Evolutionary conservation across 64 coral and sea anemone genomes (phyloP), one percentile per base, ranked within the genome.

Genomic region (Orbicella faveolata): DNA sequence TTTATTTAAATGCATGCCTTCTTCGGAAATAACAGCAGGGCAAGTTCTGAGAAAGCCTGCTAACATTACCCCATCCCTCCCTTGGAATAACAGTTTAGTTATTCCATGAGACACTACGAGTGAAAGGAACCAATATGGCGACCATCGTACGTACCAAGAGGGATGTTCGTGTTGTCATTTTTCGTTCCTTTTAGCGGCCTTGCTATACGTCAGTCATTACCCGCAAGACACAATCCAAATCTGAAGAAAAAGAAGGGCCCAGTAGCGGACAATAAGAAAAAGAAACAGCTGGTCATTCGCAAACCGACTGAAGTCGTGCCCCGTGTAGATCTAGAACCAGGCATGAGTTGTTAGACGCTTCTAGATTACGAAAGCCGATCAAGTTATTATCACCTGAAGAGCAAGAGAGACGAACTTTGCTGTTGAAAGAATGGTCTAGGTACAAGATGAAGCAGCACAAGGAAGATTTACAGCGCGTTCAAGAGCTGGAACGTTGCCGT

Each of bases 351-450:
- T 52, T 95, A 10, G 90, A 95, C 11, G 48, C 91, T 12, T 34
- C 78, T 1, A 93, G 97, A 77, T 59, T 61, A 77, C 74, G 94
- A 61, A 67, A 37, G 13, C 34, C 87, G 25, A 44, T 64, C 34
- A 62, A 99, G 73, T 63, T 96, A 54, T 63, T 96, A 54, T 53
- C 78, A n/a, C 84, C 80, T 4, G 94, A 83, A 73, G 97, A 99
- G 67, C 36, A 92, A 35, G 97, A 99, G 68, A 37, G 81, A 73
- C 79, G 96, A 83, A 92, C 89, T 35, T 80, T 98, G 8, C 66
- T 98, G 34, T 75, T 93, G 41, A 98, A 98, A 52, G 91, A 98
- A 63, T 98, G 96, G 96, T 98, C 96, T 17, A 91, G 94, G 33
- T 89, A 90, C 81, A 95, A 95, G 79, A 98, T 95, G 84, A 37